Evolutionary conservation across 2,888 invertebrate species (phyloP), one percentile per base, ranked within the genome.

Genomic region (Mechanitis messenoides): DNA sequence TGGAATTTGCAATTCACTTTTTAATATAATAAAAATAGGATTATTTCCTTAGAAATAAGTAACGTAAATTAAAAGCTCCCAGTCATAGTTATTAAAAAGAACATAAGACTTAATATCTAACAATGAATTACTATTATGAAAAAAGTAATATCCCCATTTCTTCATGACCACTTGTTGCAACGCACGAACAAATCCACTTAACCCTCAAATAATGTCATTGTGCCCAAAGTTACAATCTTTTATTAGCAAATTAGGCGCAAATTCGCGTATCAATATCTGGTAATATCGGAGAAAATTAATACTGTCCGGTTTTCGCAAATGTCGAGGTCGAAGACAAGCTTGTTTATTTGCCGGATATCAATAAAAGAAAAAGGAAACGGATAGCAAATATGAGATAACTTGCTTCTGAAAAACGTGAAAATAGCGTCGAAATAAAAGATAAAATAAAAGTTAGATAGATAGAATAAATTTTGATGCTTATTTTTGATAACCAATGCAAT

Each of bases 171-270:
- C 82, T 81, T 83, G 83, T 82, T 83, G 82, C 77, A 61, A 71
- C 79, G 79, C 79, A 79, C 78, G 77, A 78, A 74, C 71, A 65
- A 72, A 79, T 74, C 73, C 73, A 74, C 68, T 81, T 79, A 69
- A 74, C 78, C 78, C 78, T 79, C 75, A 76, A 78, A 73, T 80
- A 80, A 84, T 76, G 71, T 74, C 73, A 77, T 80, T 77, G 74
- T 71, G 73, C 77, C 73, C 64, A 65, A 69, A 71, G 68, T 62
- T 69, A 63, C 57, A 72, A 69, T 72, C 75, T 74, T 78, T 76
- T 76, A 71, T 68, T 69, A 71, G 69, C 70, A 79, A 80, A 84
- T 79, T 79, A 81, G 73, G 74, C 75, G 79, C 78, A 81, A 78
- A 78, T 74, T 68, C 71, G 69, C 58, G 64, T 71, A 69, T 69